Evolutionary conservation across 2,113 vertebrate genomes (phyloP).

Genomic region (Esox niger): DNA sequence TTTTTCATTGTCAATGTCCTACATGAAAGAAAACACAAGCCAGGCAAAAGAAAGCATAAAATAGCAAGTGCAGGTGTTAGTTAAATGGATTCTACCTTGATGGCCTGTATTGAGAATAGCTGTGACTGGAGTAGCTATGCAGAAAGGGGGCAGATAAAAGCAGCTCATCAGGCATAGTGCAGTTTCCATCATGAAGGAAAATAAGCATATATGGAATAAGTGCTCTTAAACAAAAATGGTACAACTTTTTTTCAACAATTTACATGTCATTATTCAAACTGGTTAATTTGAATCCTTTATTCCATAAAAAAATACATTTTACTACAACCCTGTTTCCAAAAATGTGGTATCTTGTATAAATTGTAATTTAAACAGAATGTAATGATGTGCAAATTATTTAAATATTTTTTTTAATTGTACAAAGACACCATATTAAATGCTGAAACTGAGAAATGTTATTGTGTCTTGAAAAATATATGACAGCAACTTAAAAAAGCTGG

Average conservation of each 20-base stretch:
- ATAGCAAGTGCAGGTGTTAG: conserved; percentile 28
- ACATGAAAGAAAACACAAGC: neutral
- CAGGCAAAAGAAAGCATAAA: neutral
- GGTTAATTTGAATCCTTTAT: conserved; percentile 2
- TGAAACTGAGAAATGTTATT: too few species aligned
- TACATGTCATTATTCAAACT: neutral
- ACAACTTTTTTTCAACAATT: too few species aligned
- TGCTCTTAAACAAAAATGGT: neutral
- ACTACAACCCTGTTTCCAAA: too few species aligned
- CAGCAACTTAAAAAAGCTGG: too few species aligned
- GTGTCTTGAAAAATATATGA: too few species aligned
- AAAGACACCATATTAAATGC: too few species aligned
- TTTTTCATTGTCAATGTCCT: neutral
- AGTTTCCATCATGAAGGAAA: conserved; percentile 1
- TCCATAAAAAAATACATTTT: neutral
- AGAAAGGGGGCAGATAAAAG: conserved; percentile 77
- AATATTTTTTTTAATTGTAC: too few species aligned
- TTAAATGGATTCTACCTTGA: conserved; percentile 77
- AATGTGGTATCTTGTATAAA: too few species aligned
- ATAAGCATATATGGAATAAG: conserved; percentile 5
- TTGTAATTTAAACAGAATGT: too few species aligned
- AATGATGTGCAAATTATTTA: too few species aligned
- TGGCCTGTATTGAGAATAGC: conserved; percentile 79
- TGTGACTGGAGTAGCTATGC: conserved; percentile 82
- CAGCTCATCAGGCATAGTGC: conserved; percentile 46